Conservation (phyloP, 2,113 vertebrate genomes). For the Carlito syrichta region DNA sequence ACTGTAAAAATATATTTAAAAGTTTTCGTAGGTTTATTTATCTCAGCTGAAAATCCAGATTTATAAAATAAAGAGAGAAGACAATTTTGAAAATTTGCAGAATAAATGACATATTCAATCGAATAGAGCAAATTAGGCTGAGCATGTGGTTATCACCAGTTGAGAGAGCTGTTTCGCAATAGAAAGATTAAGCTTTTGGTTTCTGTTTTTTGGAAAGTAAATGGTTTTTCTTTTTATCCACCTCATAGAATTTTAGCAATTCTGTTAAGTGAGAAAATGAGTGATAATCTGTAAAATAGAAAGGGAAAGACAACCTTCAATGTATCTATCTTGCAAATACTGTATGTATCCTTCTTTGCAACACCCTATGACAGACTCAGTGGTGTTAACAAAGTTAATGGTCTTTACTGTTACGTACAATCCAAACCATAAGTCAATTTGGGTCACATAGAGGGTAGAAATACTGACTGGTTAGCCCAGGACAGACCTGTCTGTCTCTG, state of each 20-base stretch:
- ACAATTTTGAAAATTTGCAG: neutral
- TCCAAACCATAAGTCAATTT: neutral
- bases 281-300: neutral
- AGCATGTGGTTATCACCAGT: neutral
- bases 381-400: neutral
- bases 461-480: neutral
- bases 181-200: neutral
- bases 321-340: neutral
- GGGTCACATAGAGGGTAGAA: neutral
- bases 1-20: neutral
- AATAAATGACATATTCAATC: neutral
- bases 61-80: neutral
- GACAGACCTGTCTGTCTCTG: neutral
- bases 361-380: neutral
- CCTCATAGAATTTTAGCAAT: neutral
- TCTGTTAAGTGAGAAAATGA: neutral
- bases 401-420: neutral
- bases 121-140: neutral
- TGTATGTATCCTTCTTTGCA: neutral
- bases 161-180: neutral
- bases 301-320: neutral
- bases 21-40: neutral
- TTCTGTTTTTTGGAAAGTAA: neutral
- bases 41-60: neutral
- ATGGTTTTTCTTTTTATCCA: neutral